Base-by-base conservation (phyloP, 2,888 invertebrate genomes). In the Azorinus chamasolen region DNA sequence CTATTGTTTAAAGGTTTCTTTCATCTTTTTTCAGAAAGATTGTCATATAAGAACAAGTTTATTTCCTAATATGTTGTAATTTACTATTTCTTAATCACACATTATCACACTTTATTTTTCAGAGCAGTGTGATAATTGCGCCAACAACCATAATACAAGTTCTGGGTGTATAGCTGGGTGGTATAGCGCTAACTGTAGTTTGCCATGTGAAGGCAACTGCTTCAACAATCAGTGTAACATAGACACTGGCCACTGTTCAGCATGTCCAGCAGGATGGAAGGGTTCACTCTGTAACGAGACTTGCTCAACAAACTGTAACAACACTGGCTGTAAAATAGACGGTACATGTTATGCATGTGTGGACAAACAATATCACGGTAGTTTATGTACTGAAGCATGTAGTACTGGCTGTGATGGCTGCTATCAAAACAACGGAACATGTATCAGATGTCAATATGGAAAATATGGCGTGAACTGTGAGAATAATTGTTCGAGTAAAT, bases 401-500 rank as follows among this genome's bases (percentile, higher is more conserved):
- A 16, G 10, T 16, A 8, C 32, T 20, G 20, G 32, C 1, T 62
- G 61, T 54, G 24, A 37, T 50, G 27, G 14, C n/a, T 51, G 54
- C 3, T 78, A 59, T 53, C 16, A 50, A 22, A 45, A 41, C 32
- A 46, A 46, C n/a, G 65, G 76, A 8, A 64, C 25, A 16, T 75
- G 75, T 41, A 50, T 25, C 3, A 24, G 39, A 3, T 72, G 77
- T 54, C 5, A 22, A 10, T 22, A 8, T 37, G 62, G 69, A 32
- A 41, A 58, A 22, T 63, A 65, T 53, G 71, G 76, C 1, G 18
- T 51, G 32, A 57, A 51, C 20, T 76, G 76, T 63, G 71, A 76
- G 12, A 24, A 24, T n/a, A 41, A n/a, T 0, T 74, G 74, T 43
- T 37, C 18, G 2, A n/a, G n/a, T n/a, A 16, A 27, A 0, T 79